Base-by-base conservation (phyloP, 2,888 invertebrate genomes). In the Chaetoderma sp. region DNA sequence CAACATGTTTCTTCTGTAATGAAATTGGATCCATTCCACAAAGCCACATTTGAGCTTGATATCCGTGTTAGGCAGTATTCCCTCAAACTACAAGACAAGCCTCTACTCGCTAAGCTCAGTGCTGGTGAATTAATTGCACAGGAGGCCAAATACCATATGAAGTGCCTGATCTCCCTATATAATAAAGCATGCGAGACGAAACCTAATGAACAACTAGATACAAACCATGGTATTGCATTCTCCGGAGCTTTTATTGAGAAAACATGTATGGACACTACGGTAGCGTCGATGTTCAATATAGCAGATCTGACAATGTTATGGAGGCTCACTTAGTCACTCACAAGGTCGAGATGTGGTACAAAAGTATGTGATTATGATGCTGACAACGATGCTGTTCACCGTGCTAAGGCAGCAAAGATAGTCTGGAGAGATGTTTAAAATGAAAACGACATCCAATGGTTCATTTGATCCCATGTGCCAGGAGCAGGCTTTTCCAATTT, bases 321-420 rank as follows among this genome's bases (percentile, higher is more conserved):
- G 61, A 30, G 61, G 54, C 18, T 16, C 62, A 13, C 27, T 52
- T n/a, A 25, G 44, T 39, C 56, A 52, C 25, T 49, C 50, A 57
- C 52, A 54, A 13, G 60, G 65, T 30, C 85, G 83, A 75, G 45
- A 64, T 27, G 39, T 50, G 1, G 10, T 59, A 16, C 32, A 27
- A 36, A 32, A 27, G 28, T 23, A 23, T 21, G 8, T 21, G 23
- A 25, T 5, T 21, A 28, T 13, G 45, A 55, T 25, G 59, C 57
- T 56, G 52, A 60, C 30, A 33, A 56, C 27, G 64, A 68, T 10
- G 64, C 58, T n/a, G n/a, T 68, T 13, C n/a, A 49, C 23, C 44
- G 65, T 16, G 39, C 65, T 32, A 58, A 42, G 28, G 32, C 49
- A 28, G 61, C 58, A 23, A 57, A 47, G 18, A 61, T 65, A n/a